Evolutionary conservation across 2,113 vertebrate genomes (phyloP).

Genomic region (Urocynchramus pylzowi): DNA sequence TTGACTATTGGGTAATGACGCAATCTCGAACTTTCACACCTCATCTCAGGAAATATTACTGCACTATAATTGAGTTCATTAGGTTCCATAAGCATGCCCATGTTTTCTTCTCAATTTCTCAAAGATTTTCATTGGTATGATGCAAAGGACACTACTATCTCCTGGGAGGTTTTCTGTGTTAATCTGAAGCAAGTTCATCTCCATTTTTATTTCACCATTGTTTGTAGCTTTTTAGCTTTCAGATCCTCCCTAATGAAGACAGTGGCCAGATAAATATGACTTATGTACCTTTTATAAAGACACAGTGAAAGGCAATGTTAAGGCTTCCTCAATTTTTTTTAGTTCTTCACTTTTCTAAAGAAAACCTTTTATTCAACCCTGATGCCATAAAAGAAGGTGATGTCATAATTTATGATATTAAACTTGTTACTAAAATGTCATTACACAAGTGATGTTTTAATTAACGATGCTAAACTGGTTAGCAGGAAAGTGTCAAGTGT

Average conservation of each 20-base stretch:
- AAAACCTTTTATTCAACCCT: constrained; percentile 27
- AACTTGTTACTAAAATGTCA: constrained; percentile 64
- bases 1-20: not conserved
- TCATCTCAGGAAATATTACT: not conserved
- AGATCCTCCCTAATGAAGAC: not conserved
- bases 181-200: not conserved
- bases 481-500: constrained; percentile 71
- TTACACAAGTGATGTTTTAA: constrained; percentile 72
- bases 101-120: constrained; percentile 24
- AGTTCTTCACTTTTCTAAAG: not conserved
- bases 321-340: not conserved
- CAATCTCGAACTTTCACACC: constrained; percentile 33
- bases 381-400: constrained; percentile 64
- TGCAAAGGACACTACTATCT: constrained; percentile 5
- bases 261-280: not conserved
- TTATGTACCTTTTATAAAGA: not conserved
- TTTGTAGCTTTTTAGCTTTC: not conserved
- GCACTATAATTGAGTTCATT: constrained; percentile 20
- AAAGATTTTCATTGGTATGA: constrained; percentile 23
- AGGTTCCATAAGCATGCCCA: not conserved
- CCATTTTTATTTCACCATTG: not conserved
- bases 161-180: not conserved
- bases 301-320: not conserved
- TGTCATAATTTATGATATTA: constrained; percentile 69
- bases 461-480: constrained; percentile 69